phyloP scores from a whole-genome alignment of 2,113 vertebrate species.

The Callaeas wilsoni region DNA sequence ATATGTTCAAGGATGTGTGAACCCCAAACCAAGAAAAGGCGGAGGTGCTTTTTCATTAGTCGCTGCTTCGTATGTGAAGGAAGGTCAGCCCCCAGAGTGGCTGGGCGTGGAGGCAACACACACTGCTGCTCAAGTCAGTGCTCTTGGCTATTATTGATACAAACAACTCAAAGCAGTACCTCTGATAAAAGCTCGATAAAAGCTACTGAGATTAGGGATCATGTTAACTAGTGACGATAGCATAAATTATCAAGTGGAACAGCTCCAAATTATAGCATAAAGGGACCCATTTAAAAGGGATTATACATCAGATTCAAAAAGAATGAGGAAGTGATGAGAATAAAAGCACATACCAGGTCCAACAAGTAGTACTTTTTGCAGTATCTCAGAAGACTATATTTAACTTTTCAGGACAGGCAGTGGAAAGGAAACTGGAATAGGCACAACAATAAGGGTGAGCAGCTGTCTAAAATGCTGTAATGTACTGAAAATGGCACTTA shows the following conservation, averaged over 20 bases:
- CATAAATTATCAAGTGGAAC: constrained; percentile 8
- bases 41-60: constrained; percentile 23
- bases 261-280: background rate
- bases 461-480: background rate
- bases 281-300: background rate
- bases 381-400: background rate
- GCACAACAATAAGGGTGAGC: background rate
- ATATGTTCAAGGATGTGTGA: constrained; percentile 61
- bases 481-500: background rate
- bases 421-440: background rate
- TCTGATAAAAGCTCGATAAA: constrained; percentile 37
- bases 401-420: background rate
- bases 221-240: background rate
- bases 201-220: constrained; percentile 17
- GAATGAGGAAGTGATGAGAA: background rate
- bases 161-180: constrained; percentile 13
- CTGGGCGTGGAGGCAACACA: background rate
- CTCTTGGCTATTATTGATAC: constrained; percentile 11
- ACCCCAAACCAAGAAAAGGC: constrained; percentile 51
- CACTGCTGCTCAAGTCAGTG: background rate
- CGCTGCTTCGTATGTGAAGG: background rate
- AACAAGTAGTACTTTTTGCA: background rate
- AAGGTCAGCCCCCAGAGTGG: background rate
- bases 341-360: background rate
- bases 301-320: background rate